Base-by-base conservation (phyloP, 37 sponge, comb jelly and placozoan species). In the Aphrocallistes beatrix region DNA sequence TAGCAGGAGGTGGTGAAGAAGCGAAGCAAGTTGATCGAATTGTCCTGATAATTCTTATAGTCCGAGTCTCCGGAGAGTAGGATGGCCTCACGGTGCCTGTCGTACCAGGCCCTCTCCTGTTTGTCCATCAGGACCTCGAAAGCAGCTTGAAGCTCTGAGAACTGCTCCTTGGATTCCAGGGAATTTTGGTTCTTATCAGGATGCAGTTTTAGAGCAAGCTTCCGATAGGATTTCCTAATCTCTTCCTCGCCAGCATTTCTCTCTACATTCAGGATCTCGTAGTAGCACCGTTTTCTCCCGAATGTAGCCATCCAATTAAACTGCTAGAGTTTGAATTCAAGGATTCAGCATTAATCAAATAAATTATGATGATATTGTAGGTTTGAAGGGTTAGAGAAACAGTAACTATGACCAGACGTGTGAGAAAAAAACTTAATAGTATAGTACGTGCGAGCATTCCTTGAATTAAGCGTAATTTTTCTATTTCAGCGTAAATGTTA, bases 71-170 rank as follows among this genome's bases (percentile, higher is more conserved):
- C 93, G 90, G 39, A 93, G 36, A 82, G 88, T 17, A 98, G 85
- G 34, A 98, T 94, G 37, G 86, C 91, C 50, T 98, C 95, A 38
- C 99, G 85, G 85, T 98, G 94, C 60, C 91, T 93, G 81, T 98
- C 99, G 87, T 98, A 98, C 93, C 96, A 98, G 37, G 99, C 99
- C 83, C 96, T 83, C 85, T 98, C 99, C 84, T 98, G 99, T 1
- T 94, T 96, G 86, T 98, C 99, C 60, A 90, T 92, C 17, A 98
- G 87, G 39, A 95, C 94, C 37, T 98, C 99, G 49, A 95, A 98
- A 17, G 99, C 99, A 30, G 92, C 90, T 69, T 93, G 96, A 6
- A 98, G 87, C 32, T 42, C 88, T 23, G 49, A 86, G 87, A 94
- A 96, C 0, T 51, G 9, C 39, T 82, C 36, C 25, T 83, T 88